Percentiles rank a stretch among this genome's conserved stretches.
Evolutionary conservation across 2,888 invertebrate species (phyloP).

Genomic region (Cantharis rustica): DNA sequence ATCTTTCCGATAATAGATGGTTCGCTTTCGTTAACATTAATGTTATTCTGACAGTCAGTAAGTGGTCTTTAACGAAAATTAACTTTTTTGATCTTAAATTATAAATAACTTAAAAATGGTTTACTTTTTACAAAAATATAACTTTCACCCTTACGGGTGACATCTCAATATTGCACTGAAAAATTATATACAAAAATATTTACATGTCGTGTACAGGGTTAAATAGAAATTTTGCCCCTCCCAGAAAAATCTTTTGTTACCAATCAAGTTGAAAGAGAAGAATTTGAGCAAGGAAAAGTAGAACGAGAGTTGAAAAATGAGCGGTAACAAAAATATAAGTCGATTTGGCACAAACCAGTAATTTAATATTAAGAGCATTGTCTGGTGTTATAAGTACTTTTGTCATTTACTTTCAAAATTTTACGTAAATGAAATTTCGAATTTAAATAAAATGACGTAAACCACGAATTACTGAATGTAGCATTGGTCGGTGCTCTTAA

Average conservation of each 20-base stretch:
- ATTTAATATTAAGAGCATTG: no score
- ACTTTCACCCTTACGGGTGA: neutral
- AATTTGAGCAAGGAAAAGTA: neutral
- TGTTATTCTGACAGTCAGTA: neutral
- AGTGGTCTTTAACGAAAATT: neutral
- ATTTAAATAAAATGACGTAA: neutral
- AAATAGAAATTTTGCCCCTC: neutral
- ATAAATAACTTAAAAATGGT: neutral
- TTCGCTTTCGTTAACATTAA: no score
- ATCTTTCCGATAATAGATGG: no score
- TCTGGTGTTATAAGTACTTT: no score
- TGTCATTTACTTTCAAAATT: no score
- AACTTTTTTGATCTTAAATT: neutral
- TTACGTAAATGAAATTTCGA: no score
- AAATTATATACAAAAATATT: neutral
- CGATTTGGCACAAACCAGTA: neutral
- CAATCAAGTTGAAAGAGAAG: neutral
- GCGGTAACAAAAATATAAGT: neutral
- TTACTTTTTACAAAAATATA: neutral
- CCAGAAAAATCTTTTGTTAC: neutral
- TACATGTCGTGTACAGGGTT: neutral
- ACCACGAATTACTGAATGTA: neutral
- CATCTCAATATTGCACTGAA: neutral
- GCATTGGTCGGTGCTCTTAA: neutral
- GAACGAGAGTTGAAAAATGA: neutral